phyloP scores from a whole-genome alignment of 1,140 invertebrate species.

The Panagrolaimus sp. region DNA sequence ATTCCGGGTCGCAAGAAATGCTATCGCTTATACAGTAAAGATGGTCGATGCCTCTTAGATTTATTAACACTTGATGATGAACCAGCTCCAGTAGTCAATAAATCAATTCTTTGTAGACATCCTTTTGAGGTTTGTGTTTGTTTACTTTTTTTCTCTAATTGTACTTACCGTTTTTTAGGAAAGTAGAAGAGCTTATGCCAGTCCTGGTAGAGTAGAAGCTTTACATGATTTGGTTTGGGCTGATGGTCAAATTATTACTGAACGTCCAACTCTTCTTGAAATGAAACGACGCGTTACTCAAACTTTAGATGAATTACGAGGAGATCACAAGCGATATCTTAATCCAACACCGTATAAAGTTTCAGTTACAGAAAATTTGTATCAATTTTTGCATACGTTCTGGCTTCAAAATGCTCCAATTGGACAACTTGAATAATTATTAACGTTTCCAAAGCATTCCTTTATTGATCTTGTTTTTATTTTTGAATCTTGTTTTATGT shows the following conservation, averaged over 20 bases:
- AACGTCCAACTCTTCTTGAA: conserved; percentile 67
- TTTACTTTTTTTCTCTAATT: conserved; percentile 15
- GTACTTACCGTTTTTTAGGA: conserved; percentile 13
- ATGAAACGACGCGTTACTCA: conserved; percentile 73
- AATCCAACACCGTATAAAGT: conserved; percentile 99
- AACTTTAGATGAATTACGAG: conserved; percentile 74
- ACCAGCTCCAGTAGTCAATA: conserved; percentile 69
- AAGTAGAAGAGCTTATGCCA: conserved; percentile 53
- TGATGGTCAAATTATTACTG: conserved; percentile 27
- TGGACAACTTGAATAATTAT: conserved; percentile 69
- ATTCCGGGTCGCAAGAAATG: conserved; percentile 85
- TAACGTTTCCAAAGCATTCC: background rate
- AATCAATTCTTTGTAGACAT: conserved; percentile 85
- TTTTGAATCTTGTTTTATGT: too few species aligned
- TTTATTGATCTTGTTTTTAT: background rate
- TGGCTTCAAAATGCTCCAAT: conserved; percentile 97
- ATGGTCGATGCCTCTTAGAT: conserved; percentile 64
- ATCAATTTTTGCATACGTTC: conserved; percentile 87
- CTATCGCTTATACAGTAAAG: conserved; percentile 78
- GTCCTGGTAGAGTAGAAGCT: conserved; percentile 34
- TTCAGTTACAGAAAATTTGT: conserved; percentile 84
- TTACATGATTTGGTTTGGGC: conserved; percentile 46
- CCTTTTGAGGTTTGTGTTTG: conserved; percentile 72
- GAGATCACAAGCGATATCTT: conserved; percentile 86
- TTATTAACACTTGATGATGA: conserved; percentile 68